Percentiles rank a stretch among this genome's conserved stretches.
Conservation (phyloP, 2,888 invertebrate species). For the Platypus cylindrus region DNA sequence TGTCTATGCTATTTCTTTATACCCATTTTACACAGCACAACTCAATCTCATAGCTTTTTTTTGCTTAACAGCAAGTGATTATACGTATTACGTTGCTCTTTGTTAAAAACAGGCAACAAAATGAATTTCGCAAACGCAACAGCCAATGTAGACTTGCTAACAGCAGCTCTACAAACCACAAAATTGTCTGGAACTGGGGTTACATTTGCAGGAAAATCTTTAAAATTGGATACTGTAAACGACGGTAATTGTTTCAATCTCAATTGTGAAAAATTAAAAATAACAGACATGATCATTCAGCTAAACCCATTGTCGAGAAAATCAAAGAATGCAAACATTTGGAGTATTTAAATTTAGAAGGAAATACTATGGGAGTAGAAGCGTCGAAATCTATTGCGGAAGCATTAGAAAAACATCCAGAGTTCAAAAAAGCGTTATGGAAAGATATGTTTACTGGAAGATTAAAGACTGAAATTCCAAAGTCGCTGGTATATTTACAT, state of each 20-base stretch:
- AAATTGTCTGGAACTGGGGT: slow-evolving; percentile 47
- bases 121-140: too few species aligned
- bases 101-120: too few species aligned
- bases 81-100: too few species aligned
- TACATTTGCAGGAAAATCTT: slow-evolving; percentile 66
- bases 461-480: slow-evolving; percentile 89
- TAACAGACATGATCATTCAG: slow-evolving; percentile 32
- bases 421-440: slow-evolving; percentile 75
- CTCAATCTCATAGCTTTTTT: too few species aligned
- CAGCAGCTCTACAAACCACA: slow-evolving; percentile 37
- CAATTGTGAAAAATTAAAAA: background rate
- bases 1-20: too few species aligned
- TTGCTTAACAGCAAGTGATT: too few species aligned
- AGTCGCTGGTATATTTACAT: slow-evolving; percentile 57
- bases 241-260: slow-evolving; percentile 62
- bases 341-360: slow-evolving; percentile 69
- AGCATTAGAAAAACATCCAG: slow-evolving; percentile 63
- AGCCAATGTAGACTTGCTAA: slow-evolving; percentile 45
- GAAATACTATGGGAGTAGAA: slow-evolving; percentile 84
- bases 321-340: slow-evolving; percentile 58
- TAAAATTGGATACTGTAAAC: slow-evolving; percentile 63
- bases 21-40: too few species aligned
- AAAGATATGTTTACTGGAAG: slow-evolving; percentile 96
- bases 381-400: slow-evolving; percentile 78
- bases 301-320: slow-evolving; percentile 59